Percentiles rank a stretch among this genome's conserved stretches.
Evolutionary conservation across 2,888 invertebrate species (phyloP).

Genomic region (Didymodactylos carnosus): DNA sequence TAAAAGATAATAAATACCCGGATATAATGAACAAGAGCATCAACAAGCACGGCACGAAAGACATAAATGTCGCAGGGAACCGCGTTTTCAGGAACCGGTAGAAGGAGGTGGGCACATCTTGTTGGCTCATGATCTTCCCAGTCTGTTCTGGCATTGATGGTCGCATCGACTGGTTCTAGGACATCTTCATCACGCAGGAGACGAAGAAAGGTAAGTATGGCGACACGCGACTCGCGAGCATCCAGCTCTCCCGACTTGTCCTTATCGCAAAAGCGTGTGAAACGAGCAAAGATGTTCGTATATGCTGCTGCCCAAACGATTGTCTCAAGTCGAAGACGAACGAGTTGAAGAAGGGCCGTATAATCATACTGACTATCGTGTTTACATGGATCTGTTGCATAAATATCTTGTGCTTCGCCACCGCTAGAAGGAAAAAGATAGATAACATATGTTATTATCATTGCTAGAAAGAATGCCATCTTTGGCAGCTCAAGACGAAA

Average conservation of each 20-base stretch:
- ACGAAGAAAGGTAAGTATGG: neutral
- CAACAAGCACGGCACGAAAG: neutral
- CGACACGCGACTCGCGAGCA: neutral
- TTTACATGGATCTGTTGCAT: neutral
- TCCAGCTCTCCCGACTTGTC: neutral
- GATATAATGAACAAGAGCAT: neutral
- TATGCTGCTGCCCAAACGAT: neutral
- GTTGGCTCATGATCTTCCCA: neutral
- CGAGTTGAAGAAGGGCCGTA: neutral
- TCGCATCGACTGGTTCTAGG: neutral
- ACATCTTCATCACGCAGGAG: neutral
- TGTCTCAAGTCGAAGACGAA: neutral
- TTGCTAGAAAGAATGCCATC: neutral
- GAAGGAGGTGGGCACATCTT: neutral
- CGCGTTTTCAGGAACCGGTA: neutral
- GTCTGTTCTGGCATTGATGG: neutral
- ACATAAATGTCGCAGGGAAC: neutral
- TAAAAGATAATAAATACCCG: neutral
- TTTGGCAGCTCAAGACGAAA: neutral
- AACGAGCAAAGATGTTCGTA: neutral
- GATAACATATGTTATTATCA: neutral
- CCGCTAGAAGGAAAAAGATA: neutral
- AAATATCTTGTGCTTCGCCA: neutral
- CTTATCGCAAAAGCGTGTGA: neutral
- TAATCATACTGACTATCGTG: neutral